phyloP scores from a whole-genome alignment of 2,888 invertebrate genomes.

The Neoascia interrupta region DNA sequence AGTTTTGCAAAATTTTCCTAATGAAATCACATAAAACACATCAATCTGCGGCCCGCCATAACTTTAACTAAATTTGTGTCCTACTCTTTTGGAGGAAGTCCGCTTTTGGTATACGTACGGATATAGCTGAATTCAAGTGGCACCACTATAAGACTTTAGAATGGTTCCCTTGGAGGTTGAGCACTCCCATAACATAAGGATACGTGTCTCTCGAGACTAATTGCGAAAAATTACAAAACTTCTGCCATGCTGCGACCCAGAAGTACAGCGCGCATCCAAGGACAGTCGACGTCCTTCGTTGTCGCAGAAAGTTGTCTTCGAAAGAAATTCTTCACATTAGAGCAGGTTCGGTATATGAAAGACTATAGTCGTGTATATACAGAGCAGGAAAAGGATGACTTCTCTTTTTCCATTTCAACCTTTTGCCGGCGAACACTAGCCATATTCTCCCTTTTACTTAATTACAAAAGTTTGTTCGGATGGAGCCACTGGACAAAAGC shows the following conservation, averaged over 20 bases:
- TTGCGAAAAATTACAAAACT: slow-evolving; percentile 67
- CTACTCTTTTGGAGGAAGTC: neutral
- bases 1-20: slow-evolving; percentile 44
- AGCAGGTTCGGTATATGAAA: neutral
- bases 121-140: slow-evolving; percentile 20
- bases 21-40: slow-evolving; percentile 66
- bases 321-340: neutral
- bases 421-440: neutral
- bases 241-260: no score
- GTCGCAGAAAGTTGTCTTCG: slow-evolving; percentile 10
- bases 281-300: slow-evolving; percentile 14
- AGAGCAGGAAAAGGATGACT: slow-evolving; percentile 3
- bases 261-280: slow-evolving; percentile 3
- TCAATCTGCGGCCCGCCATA: slow-evolving; percentile 61
- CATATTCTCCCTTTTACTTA: slow-evolving; percentile 15
- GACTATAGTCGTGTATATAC: neutral
- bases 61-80: slow-evolving; percentile 62
- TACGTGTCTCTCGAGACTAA: slow-evolving; percentile 66
- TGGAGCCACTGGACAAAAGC: slow-evolving; percentile 25
- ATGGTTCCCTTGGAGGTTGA: slow-evolving; percentile 26
- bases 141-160: slow-evolving; percentile 3
- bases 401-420: slow-evolving; percentile 1
- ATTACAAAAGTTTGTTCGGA: slow-evolving; percentile 55
- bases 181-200: slow-evolving; percentile 38
- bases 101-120: no score